These are phyloP conservation scores for Chrysogorgia sp. DNA, from an alignment of 92 coral and sea anemone genomes.

Conservation along the genomic window DNA sequence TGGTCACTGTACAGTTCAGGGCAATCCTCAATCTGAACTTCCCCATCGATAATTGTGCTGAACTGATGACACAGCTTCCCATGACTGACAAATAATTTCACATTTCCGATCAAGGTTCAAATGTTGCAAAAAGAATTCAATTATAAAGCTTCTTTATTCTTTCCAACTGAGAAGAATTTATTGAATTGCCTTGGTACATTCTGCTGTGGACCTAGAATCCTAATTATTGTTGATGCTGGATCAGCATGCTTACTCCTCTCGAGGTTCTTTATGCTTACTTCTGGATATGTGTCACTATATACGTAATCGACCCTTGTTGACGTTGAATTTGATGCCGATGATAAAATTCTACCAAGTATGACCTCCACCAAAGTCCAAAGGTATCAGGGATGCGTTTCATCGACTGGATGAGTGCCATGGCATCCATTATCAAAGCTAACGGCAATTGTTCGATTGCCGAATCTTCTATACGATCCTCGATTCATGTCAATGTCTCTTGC, in stretches of 20 bases:
- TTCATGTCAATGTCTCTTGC: conserved; percentile 14
- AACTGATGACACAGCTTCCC: conserved; percentile 23
- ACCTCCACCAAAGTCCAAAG: not conserved
- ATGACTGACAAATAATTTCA: conserved; percentile 25
- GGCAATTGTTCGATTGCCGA: not conserved
- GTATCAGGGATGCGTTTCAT: not conserved
- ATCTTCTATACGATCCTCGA: conserved; percentile 2
- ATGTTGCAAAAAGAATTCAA: not conserved
- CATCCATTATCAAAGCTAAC: conserved; percentile 60
- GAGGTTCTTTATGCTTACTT: conserved; percentile 57
- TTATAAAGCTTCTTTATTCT: conserved; percentile 32
- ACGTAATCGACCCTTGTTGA: not conserved
- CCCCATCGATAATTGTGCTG: conserved; percentile 13
- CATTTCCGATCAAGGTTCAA: not conserved
- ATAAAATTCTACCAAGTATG: not conserved
- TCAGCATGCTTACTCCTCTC: conserved; percentile 48
- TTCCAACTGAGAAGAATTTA: conserved; percentile 28
- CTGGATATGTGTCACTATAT: not conserved
- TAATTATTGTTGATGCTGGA: conserved; percentile 26
- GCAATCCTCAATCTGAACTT: not conserved
- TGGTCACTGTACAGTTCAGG: conserved; percentile 30
- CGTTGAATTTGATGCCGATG: not conserved
- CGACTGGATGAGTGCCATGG: conserved; percentile 64
- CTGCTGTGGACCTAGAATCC: conserved; percentile 1
- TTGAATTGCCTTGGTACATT: conserved; percentile 25